Evolutionary conservation across 2,888 invertebrate species (phyloP), one percentile per base, ranked within the genome.

Genomic region (Phania funesta): DNA sequence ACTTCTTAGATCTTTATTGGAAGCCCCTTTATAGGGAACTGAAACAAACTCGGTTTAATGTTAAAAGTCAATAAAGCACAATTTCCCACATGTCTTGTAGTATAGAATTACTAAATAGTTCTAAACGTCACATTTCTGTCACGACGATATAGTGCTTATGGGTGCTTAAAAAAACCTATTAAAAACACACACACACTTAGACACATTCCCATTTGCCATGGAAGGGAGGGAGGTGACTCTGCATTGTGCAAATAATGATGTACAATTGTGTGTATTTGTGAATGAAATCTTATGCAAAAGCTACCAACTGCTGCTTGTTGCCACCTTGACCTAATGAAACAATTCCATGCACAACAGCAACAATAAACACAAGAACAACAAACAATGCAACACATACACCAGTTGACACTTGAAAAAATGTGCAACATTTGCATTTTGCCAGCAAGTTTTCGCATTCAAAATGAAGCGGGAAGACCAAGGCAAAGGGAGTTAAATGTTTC

Each of bases 241-340:
- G 16, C n/a, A 68, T 54, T 54, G 18, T 54, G 52, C 9, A 41
- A 67, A 54, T 68, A 70, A 70, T 46, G 58, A 52, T 73, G 62
- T 44, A 24, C 13, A 26, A 58, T 32, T n/a, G 24, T 22, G 1
- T 18, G 8, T 38, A 32, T 41, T 9, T 52, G 41, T 16, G 18
- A 20, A 50, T 65, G 44, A 13, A n/a, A 13, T 20, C 16, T 65
- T 50, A 20, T 75, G 56, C 18, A 76, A 67, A 67, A 56, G 50
- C 50, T 67, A 68, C 1, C 48, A 67, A 67, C 29, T 68, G 58
- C 75, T 75, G 56, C 20, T 52, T 67, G 74, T 54, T 65, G 80
- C 64, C 24, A 80, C 80, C 80, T 80, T 80, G 80, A 80, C 80
- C 80, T 71, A 80, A 80, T 80, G 65, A 67, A 65, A 76, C 58